Evolutionary conservation across 2,888 invertebrate species (phyloP).

Genomic region (Caenorhabditis japonica): DNA sequence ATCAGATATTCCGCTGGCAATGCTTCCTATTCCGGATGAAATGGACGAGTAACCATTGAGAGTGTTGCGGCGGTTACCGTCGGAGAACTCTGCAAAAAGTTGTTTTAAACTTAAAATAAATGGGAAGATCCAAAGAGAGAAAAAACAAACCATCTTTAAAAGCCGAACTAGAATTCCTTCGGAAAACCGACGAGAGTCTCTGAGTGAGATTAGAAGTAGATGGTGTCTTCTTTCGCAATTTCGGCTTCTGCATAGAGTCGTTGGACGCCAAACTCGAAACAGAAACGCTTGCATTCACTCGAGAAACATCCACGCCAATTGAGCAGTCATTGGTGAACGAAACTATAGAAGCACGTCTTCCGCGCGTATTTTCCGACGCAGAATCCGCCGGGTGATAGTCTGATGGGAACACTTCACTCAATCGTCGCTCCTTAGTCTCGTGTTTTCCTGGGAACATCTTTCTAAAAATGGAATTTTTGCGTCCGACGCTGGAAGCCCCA

Average conservation of each 20-base stretch:
- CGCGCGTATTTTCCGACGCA: not conserved
- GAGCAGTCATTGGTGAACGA: slow-evolving; percentile 38
- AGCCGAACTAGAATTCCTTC: slow-evolving; percentile 29
- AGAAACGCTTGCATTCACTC: slow-evolving; percentile 9
- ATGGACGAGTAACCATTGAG: slow-evolving; percentile 45
- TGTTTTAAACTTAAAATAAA: too few relatives aligned
- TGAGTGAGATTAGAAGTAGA: slow-evolving; percentile 44
- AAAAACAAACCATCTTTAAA: slow-evolving; percentile 19
- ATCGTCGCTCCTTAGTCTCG: slow-evolving; percentile 24
- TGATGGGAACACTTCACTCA: slow-evolving; percentile 25
- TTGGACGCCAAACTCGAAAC: slow-evolving; percentile 20
- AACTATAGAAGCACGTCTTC: slow-evolving; percentile 24
- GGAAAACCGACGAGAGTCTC: slow-evolving; percentile 38
- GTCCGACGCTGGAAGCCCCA: slow-evolving; percentile 21
- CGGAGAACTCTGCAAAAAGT: too few relatives aligned
- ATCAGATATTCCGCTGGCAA: slow-evolving; percentile 39
- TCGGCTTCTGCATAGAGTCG: slow-evolving; percentile 30
- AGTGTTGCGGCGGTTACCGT: slow-evolving; percentile 45
- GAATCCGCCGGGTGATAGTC: not conserved
- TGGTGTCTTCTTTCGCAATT: slow-evolving; percentile 39
- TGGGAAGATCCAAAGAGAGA: too few relatives aligned
- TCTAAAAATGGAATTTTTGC: slow-evolving; percentile 36
- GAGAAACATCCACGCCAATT: not conserved
- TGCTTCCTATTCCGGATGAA: slow-evolving; percentile 52
- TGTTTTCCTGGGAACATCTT: slow-evolving; percentile 28